Evolutionary conservation across 2,797 vertebrate species (phyloP), one percentile per base, ranked within the genome.

Genomic region (Peromyscus nudipes): DNA sequence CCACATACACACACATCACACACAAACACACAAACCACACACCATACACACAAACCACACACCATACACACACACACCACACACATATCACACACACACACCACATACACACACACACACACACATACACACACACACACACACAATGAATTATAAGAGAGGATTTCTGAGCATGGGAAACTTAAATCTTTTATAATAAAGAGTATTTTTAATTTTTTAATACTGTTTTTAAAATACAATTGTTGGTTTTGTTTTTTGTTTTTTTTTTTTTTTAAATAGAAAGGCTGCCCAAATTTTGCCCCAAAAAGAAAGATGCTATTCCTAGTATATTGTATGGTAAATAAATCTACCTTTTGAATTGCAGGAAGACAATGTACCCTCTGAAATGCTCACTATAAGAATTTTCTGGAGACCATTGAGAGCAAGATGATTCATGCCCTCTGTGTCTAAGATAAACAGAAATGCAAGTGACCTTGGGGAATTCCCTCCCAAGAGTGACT

Each of bases 341-440:
- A 86, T 52, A 86, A 71, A 92, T 23, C 10, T 92, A 69, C 40
- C 23, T 60, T 89, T 89, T 89, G 46, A 65, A 90, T 86, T 83
- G 4, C 13, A 89, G 3, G 4, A 40, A 93, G 52, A 93, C 9
- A 57, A 31, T 81, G 2, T 73, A 49, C 52, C 29, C 75, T 65
- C 75, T 82, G 84, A 86, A 64, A 84, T 34, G 87, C 31, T 49
- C 19, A 88, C 83, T 91, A 87, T 52, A 75, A 71, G 71, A 91
- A 67, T 4, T 91, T 76, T 71, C 67, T 88, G 43, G 94, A 91
- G 62, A 67, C 43, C 10, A 37, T 43, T 89, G 46, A 73, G 29
- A 87, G 71, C 14, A 52, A 82, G 40, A 49, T 52, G 88, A 9
- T 77, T 52, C 5, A 29, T 69, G 31, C 4, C 43, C 60, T 85